These are phyloP conservation scores for Coluber constrictor DNA, from an alignment of 2,797 vertebrate genomes.

Conservation along the genomic window DNA sequence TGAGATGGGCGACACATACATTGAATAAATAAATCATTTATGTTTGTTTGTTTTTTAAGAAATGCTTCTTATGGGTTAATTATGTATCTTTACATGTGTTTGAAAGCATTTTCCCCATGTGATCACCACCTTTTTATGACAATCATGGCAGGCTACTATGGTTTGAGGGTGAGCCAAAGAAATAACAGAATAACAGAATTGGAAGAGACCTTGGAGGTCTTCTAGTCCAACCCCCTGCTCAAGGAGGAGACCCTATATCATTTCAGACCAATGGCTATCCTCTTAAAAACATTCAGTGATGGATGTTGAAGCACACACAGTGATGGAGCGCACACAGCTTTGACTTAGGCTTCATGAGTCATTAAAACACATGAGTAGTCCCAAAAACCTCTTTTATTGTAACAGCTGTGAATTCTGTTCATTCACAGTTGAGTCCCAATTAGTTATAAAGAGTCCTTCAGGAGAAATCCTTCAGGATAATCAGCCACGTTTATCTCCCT, in stretches of 20 bases:
- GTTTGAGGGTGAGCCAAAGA: not conserved
- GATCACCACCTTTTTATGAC: not conserved
- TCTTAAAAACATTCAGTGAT: not conserved
- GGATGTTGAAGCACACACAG: too few species aligned
- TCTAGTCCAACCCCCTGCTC: not conserved
- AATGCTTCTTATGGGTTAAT: not conserved
- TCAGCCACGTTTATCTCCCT: too few species aligned
- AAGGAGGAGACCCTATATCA: not conserved
- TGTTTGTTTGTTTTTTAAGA: not conserved
- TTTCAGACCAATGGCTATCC: not conserved
- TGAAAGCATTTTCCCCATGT: not conserved
- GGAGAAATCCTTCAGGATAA: too few species aligned
- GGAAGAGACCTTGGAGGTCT: not conserved
- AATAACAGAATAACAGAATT: not conserved
- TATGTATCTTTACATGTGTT: not conserved
- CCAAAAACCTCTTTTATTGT: too few species aligned
- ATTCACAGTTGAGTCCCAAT: too few species aligned
- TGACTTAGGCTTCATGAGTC: too few species aligned
- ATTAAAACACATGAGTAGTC: too few species aligned
- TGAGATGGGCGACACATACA: not conserved
- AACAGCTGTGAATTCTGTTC: too few species aligned
- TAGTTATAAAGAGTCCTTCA: too few species aligned
- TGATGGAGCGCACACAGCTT: not conserved
- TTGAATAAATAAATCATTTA: not conserved
- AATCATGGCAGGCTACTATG: not conserved